These are phyloP conservation scores for Melanostoma scalare DNA, from an alignment of 2,888 invertebrate genomes.

Conservation along the genomic window DNA sequence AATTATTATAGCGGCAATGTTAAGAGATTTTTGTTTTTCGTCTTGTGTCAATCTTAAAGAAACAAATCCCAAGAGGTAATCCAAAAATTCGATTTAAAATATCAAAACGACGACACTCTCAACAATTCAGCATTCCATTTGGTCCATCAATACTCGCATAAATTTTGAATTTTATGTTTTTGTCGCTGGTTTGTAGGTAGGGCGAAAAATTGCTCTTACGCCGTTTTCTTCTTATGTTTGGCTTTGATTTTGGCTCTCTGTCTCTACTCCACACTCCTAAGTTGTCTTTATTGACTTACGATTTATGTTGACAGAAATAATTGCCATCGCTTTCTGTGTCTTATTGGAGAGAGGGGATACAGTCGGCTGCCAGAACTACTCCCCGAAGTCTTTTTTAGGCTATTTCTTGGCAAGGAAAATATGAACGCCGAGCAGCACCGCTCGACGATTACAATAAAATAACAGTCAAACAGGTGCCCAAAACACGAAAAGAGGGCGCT, in stretches of 20 bases:
- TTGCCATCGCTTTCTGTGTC: conserved; percentile 66
- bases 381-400: conserved; percentile 51
- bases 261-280: neutral
- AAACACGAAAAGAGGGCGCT: conserved; percentile 51
- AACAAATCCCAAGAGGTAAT: conserved; percentile 8
- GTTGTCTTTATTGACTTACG: conserved; percentile 62
- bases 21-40: neutral
- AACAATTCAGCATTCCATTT: conserved; percentile 70
- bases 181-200: conserved; percentile 33
- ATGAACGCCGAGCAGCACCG: conserved; percentile 23
- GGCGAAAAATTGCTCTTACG: conserved; percentile 28
- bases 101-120: conserved; percentile 67
- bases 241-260: neutral
- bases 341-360: conserved; percentile 22
- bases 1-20: conserved; percentile 11
- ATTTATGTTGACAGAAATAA: conserved; percentile 73
- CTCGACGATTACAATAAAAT: conserved; percentile 68
- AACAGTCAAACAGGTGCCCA: conserved; percentile 72
- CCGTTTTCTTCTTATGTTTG: conserved; percentile 5
- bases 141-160: conserved; percentile 71
- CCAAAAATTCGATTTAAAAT: conserved; percentile 66
- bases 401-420: conserved; percentile 12
- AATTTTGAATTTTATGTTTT: conserved; percentile 68
- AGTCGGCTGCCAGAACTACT: conserved; percentile 61
- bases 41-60: too few relatives aligned